A percentile compares a stretch with the other conserved stretches of the same genome.
Conservation (phyloP, 2,888 invertebrate species). For the Microctonus aethiopoides region DNA sequence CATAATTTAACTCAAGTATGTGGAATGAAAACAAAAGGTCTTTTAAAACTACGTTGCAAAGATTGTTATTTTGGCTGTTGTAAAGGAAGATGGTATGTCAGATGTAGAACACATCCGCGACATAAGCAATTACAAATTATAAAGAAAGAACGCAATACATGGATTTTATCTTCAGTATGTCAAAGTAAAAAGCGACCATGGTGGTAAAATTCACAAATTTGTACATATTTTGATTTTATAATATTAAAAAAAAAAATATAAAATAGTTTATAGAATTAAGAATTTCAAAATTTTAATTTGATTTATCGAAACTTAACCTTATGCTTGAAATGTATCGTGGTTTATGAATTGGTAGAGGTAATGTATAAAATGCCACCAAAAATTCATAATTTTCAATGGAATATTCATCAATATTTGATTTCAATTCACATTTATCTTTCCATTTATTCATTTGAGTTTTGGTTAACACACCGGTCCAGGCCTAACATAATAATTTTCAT, state of each 20-base stretch:
- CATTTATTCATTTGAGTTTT: conserved; percentile 68
- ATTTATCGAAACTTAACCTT: not conserved
- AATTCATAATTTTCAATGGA: conserved; percentile 59
- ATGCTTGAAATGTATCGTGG: not conserved
- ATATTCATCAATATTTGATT: conserved; percentile 64
- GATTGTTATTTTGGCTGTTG: conserved; percentile 80
- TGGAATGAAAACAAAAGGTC: conserved; percentile 80
- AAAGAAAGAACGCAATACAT: conserved; percentile 76
- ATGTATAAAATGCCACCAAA: conserved; percentile 66
- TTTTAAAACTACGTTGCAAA: conserved; percentile 78
- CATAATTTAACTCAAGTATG: conserved; percentile 65
- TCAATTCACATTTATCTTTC: conserved; percentile 69
- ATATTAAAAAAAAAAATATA: conserved; percentile 10
- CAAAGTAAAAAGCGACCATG: conserved; percentile 72
- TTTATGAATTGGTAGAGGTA: conserved; percentile 66
- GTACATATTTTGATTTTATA: conserved; percentile 21
- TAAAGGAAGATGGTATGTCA: conserved; percentile 76
- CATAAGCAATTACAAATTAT: conserved; percentile 86
- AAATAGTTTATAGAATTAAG: conserved; percentile 12
- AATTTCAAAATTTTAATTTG: not conserved
- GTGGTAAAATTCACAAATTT: conserved; percentile 50
- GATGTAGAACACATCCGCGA: conserved; percentile 80
- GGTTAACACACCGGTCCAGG: conserved; percentile 69
- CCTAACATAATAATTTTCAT: conserved; percentile 59
- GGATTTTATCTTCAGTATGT: conserved; percentile 81